Conservation (phyloP, 2,113 vertebrate genomes). For the Coryphaenoides rupestris region DNA sequence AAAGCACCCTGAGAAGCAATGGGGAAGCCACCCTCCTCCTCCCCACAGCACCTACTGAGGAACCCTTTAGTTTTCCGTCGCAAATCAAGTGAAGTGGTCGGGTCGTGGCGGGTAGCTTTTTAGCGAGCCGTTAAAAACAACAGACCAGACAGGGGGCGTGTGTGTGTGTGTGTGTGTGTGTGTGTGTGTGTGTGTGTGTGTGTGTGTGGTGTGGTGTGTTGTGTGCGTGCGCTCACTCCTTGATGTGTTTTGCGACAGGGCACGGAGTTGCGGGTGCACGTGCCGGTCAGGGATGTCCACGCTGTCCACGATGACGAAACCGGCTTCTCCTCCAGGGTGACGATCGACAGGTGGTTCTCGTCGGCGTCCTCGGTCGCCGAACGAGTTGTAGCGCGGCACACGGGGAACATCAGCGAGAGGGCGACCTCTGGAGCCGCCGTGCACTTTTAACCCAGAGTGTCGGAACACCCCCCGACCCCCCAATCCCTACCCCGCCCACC, state of each 20-base stretch:
- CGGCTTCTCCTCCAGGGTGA: constrained; percentile 95
- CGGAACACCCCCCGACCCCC: too few relatives aligned
- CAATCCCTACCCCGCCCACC: too few relatives aligned
- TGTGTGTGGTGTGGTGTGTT: not conserved
- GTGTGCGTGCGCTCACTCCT: constrained; percentile 78
- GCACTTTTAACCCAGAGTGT: too few relatives aligned
- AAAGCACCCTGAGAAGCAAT: too few relatives aligned
- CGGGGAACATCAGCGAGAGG: constrained; percentile 85
- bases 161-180: not conserved
- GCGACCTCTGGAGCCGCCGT: constrained; percentile 58
- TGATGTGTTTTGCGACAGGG: constrained; percentile 91
- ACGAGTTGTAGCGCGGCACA: constrained; percentile 93
- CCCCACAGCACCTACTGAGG: too few relatives aligned
- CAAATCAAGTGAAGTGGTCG: too few relatives aligned
- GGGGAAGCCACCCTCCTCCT: too few relatives aligned
- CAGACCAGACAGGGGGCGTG: not conserved
- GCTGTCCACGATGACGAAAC: constrained; percentile 96
- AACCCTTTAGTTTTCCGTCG: too few relatives aligned
- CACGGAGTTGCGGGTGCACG: constrained; percentile 93
- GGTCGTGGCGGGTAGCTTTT: too few relatives aligned
- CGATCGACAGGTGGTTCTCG: constrained; percentile 94
- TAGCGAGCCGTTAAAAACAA: too few relatives aligned
- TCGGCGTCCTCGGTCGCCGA: constrained; percentile 87
- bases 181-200: not conserved
- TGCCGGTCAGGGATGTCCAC: constrained; percentile 93